Evolutionary conservation across 2,113 vertebrate species (phyloP).

Genomic region (Crocuta crocuta): DNA sequence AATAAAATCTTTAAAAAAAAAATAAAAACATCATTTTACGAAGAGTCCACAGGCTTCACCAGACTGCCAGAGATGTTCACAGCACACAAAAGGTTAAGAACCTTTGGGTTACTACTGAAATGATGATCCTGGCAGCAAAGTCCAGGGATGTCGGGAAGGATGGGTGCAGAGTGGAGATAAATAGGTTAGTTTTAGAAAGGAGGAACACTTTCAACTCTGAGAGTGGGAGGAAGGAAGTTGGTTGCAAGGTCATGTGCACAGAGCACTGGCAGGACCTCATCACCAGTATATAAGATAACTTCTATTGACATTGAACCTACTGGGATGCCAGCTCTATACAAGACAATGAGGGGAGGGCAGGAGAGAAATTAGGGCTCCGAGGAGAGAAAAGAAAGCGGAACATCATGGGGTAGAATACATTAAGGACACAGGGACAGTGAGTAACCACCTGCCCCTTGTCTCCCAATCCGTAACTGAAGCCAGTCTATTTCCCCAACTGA

Average conservation of each 20-base stretch:
- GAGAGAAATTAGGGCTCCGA: background rate
- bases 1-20: background rate
- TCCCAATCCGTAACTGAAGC: background rate
- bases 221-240: background rate
- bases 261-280: background rate
- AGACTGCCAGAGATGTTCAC: background rate
- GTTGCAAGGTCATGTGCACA: fast-evolving
- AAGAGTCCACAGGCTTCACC: background rate
- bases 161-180: background rate
- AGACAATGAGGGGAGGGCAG: background rate
- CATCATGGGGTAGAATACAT: no score
- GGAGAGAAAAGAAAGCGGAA: background rate
- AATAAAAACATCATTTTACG: background rate
- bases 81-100: fast-evolving
- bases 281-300: background rate
- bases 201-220: background rate
- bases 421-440: background rate
- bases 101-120: background rate
- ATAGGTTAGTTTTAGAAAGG: background rate
- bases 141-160: background rate
- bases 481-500: no score
- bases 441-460: background rate
- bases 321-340: background rate
- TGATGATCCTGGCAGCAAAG: background rate
- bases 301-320: no score